Percentiles rank a stretch among this genome's conserved stretches.
Conservation (phyloP, 2,113 vertebrate genomes). For the Calyptommatus sinebrachiatus region DNA sequence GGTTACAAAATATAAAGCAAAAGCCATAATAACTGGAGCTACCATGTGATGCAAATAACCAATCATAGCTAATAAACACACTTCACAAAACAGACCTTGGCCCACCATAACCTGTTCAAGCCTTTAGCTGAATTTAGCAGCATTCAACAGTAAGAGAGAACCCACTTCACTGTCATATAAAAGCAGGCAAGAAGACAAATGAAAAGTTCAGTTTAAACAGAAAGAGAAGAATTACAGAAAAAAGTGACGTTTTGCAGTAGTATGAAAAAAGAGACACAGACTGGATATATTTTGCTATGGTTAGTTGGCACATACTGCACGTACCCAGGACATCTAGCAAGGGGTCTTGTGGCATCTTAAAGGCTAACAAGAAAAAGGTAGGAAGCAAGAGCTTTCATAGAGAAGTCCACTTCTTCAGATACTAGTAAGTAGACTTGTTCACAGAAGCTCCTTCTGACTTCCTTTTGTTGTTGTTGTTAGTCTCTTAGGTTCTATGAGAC, state of each 20-base stretch:
- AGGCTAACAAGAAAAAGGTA: too few relatives aligned
- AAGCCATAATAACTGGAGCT: neutral
- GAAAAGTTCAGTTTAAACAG: neutral
- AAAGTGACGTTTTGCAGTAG: neutral
- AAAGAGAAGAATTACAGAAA: neutral
- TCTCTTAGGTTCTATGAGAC: too few relatives aligned
- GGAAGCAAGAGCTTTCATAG: too few relatives aligned
- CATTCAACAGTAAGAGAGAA: neutral
- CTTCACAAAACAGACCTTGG: slow-evolving; percentile 5
- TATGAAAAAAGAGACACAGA: neutral
- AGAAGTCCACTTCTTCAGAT: too few relatives aligned
- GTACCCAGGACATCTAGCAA: neutral
- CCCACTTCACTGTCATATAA: neutral
- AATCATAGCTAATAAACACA: neutral
- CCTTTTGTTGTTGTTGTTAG: too few relatives aligned
- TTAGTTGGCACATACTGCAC: neutral
- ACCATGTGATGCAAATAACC: neutral
- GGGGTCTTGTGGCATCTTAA: too few relatives aligned
- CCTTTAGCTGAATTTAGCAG: neutral
- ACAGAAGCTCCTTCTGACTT: too few relatives aligned
- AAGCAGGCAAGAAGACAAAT: neutral
- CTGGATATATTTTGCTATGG: neutral
- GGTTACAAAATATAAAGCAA: neutral
- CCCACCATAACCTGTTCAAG: neutral
- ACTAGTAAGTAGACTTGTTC: neutral